Conservation (phyloP, 2,797 vertebrate species). For the Notolabrus celidotus region DNA sequence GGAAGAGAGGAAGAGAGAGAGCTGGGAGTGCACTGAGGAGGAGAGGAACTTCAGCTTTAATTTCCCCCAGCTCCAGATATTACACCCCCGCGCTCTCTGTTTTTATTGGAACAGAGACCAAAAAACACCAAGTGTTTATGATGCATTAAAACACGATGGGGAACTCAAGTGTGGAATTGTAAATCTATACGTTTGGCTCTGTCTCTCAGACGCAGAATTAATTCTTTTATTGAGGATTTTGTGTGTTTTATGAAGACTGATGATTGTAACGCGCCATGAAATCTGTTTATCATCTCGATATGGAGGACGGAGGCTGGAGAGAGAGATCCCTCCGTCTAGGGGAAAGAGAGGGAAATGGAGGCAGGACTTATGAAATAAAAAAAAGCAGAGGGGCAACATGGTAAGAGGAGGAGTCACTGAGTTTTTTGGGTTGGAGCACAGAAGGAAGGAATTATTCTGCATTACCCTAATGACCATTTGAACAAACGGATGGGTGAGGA, state of each 20-base stretch:
- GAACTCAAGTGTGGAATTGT: slow-evolving; percentile 72
- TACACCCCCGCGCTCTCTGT: slow-evolving; percentile 80
- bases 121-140: slow-evolving; percentile 85
- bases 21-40: slow-evolving; percentile 67
- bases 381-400: slow-evolving; percentile 24
- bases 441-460: slow-evolving; percentile 69
- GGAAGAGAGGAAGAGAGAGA: slow-evolving; percentile 23
- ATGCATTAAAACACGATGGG: slow-evolving; percentile 81
- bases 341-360: slow-evolving; percentile 35
- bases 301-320: slow-evolving; percentile 33
- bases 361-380: slow-evolving; percentile 13
- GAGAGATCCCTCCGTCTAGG: slow-evolving; percentile 13
- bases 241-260: slow-evolving; percentile 71
- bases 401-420: slow-evolving; percentile 49
- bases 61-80: slow-evolving; percentile 86
- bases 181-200: slow-evolving; percentile 79
- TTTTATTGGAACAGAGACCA: slow-evolving; percentile 85
- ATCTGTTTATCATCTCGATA: slow-evolving; percentile 70
- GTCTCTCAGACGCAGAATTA: slow-evolving; percentile 65
- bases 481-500: slow-evolving; percentile 69
- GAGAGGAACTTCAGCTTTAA: slow-evolving; percentile 84
- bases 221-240: slow-evolving; percentile 69
- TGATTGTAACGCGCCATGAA: slow-evolving; percentile 64
- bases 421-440: slow-evolving; percentile 61
- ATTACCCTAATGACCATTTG: slow-evolving; percentile 75